Base-by-base conservation (phyloP, 1,140 invertebrate genomes). In the Orchesella cincta region DNA sequence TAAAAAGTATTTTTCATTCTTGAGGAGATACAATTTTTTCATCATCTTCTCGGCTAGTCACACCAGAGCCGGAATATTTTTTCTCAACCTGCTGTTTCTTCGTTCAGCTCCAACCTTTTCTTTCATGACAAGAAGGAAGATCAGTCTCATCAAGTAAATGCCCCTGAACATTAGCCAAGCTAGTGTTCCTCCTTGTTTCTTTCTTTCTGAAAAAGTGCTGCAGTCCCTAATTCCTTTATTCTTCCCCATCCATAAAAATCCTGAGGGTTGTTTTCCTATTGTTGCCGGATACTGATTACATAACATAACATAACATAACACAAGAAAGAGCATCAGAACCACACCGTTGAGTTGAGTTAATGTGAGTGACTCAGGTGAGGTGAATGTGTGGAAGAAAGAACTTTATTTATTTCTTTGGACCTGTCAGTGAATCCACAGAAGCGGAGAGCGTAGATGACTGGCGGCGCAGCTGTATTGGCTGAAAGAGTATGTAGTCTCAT, bases 261-360 rank as follows among this genome's bases (percentile, higher is more conserved):
- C 23, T 57, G 3, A 57, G 54, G 23, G 14, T 57, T 57, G 14
- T 67, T 67, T 16, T 31, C 29, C 8, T 67, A 33, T 29, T 67
- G 62, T 67, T 57, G 39, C 39, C 39, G 39, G 39, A 46, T 46
- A 46, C 12, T 57, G 54, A 57, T 57, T 57, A 57, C 54, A 23
- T 23, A 57, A 33, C 20, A 46, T 46, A 46, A 46, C 8, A 46
- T 46, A 20, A 46, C 39, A 20, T 12, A 46, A 20, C 8, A 20
- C 8, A 46, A 46, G 20, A 46, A 46, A 20, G 20, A 46, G 20
- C 8, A 46, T 20, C 20, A 12, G 39, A 46, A 46, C 8, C 8
- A 46, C 39, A 67, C 5, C n/a, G 62, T 67, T 67, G 62, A 67
- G n/a, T n/a, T 67, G 62, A 67, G 3, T 57, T 67, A n/a, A 57